phyloP scores from a whole-genome alignment of 1,140 invertebrate genomes.

The Rhopalosiphum padi region DNA sequence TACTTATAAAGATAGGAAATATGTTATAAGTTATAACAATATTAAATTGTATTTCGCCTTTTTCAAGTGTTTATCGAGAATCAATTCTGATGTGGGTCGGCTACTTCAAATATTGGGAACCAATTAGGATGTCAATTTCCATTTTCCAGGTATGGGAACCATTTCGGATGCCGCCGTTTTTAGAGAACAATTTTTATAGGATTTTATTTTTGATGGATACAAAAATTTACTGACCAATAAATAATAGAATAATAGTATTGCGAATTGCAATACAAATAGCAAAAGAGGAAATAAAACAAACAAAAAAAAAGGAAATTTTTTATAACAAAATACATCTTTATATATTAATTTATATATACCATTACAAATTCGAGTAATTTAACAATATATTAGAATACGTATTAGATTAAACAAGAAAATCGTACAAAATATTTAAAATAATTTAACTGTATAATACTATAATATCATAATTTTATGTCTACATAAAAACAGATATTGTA shows the following conservation, averaged over 20 bases:
- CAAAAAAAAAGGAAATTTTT: not conserved
- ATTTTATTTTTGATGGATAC: too few relatives aligned
- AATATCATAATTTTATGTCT: not conserved
- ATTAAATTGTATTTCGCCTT: too few relatives aligned
- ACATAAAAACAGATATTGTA: not conserved
- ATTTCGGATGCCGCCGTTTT: too few relatives aligned
- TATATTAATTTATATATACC: not conserved
- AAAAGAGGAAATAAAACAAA: not conserved
- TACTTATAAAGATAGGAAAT: too few relatives aligned
- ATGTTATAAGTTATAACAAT: too few relatives aligned
- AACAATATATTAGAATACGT: not conserved
- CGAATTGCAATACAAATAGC: not conserved
- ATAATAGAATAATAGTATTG: not conserved
- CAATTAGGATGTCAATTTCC: too few relatives aligned
- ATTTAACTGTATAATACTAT: not conserved
- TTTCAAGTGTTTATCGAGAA: too few relatives aligned
- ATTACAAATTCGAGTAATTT: not conserved
- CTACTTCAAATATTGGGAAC: too few relatives aligned
- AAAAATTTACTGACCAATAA: too few relatives aligned
- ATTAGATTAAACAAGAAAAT: slow-evolving; percentile 6
- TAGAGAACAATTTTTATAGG: too few relatives aligned
- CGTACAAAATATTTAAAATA: slow-evolving; percentile 2
- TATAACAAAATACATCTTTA: not conserved
- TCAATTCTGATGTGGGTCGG: too few relatives aligned
- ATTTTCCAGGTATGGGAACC: too few relatives aligned